These are phyloP conservation scores for Antigone vipio DNA, from an alignment of 2,113 vertebrate species.

Conservation along the genomic window DNA sequence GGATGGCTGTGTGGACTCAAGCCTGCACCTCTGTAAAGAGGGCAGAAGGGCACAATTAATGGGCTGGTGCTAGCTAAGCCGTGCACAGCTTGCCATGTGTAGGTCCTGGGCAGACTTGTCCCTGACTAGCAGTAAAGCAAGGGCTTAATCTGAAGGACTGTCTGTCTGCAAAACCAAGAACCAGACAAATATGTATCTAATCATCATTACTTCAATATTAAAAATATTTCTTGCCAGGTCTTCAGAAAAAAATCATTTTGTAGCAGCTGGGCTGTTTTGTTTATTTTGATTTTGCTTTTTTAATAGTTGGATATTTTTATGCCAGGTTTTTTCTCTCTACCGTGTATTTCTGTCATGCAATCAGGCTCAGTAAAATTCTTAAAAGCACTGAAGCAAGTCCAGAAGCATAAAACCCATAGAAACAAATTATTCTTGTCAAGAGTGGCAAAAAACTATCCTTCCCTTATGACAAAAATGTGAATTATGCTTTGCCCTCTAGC, in stretches of 20 bases:
- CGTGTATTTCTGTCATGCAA: neutral
- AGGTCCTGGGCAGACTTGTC: neutral
- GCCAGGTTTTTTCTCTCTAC: neutral
- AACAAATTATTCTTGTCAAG: neutral
- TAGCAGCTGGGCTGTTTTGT: rapidly evolving
- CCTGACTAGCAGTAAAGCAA: neutral
- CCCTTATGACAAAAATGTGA: neutral
- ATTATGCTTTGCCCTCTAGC: neutral
- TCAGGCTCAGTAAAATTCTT: neutral
- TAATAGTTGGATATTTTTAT: neutral
- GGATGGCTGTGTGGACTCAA: neutral
- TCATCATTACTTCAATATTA: neutral
- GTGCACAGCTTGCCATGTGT: neutral
- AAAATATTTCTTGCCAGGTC: neutral
- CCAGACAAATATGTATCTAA: neutral
- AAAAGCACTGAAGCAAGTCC: neutral
- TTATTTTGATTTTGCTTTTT: neutral
- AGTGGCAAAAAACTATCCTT: neutral
- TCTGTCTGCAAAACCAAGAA: neutral
- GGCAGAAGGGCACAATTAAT: neutral
- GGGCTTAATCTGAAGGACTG: neutral
- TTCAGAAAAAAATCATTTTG: neutral
- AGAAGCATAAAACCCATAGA: neutral
- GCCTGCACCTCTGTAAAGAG: neutral
- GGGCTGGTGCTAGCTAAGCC: rapidly evolving